Percentiles rank a stretch among this genome's conserved stretches.
Evolutionary conservation across 2,888 invertebrate species (phyloP).

Genomic region (Thumatha senex): DNA sequence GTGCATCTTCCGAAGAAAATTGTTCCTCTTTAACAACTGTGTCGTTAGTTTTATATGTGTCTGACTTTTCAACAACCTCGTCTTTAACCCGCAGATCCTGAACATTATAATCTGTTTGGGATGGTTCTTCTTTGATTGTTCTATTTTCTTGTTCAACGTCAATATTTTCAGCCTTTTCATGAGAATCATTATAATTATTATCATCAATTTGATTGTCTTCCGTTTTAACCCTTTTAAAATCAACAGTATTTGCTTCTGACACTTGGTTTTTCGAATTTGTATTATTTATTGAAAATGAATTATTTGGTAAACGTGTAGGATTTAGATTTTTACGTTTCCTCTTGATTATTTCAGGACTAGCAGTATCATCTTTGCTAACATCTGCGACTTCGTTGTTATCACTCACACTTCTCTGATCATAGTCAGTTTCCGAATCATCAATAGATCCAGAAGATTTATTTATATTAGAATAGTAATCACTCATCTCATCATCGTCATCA

Average conservation of each 20-base stretch:
- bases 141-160: constrained; percentile 62
- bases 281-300: constrained; percentile 45
- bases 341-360: constrained; percentile 85
- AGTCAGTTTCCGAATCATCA: constrained; percentile 74
- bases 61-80: constrained; percentile 63
- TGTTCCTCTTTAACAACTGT: constrained; percentile 45
- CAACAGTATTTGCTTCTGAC: constrained; percentile 56
- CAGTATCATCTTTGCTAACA: constrained; percentile 75
- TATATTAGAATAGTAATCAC: constrained; percentile 69
- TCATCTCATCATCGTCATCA: constrained; percentile 87
- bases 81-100: constrained; percentile 71
- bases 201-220: constrained; percentile 44
- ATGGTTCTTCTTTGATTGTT: constrained; percentile 57
- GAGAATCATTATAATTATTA: constrained; percentile 22
- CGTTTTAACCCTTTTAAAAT: constrained; percentile 68
- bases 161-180: constrained; percentile 39
- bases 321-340: constrained; percentile 95
- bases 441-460: constrained; percentile 69
- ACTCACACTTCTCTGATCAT: constrained; percentile 71
- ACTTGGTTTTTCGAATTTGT: constrained; percentile 48
- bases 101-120: constrained; percentile 47
- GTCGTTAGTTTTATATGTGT: constrained; percentile 51
- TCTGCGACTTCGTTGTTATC: constrained; percentile 67
- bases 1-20: constrained; percentile 85
- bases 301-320: constrained; percentile 90